Evolutionary conservation across 2,888 invertebrate genomes (phyloP).

Genomic region (Hecatera dysodea): DNA sequence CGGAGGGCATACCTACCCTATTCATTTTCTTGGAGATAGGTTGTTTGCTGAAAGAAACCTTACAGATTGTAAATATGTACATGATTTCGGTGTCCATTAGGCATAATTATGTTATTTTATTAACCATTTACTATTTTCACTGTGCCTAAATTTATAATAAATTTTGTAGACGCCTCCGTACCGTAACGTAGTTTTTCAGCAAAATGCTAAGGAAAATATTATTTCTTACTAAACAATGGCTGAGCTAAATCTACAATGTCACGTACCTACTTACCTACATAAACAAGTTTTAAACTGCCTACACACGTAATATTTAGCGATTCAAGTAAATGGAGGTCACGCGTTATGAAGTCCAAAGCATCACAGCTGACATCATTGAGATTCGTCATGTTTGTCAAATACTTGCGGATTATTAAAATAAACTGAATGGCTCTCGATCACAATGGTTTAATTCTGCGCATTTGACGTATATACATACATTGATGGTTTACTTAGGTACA

Average conservation of each 20-base stretch:
- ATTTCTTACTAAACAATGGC: neutral
- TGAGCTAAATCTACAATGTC: slow-evolving; percentile 31
- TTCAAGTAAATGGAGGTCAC: slow-evolving; percentile 48
- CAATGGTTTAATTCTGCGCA: slow-evolving; percentile 3
- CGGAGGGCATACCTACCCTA: slow-evolving; percentile 40
- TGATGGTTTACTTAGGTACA: slow-evolving; percentile 5
- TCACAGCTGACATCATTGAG: slow-evolving; percentile 30
- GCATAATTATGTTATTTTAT: neutral
- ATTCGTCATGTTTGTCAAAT: slow-evolving; percentile 37
- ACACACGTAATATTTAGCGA: slow-evolving; percentile 29
- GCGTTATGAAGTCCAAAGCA: slow-evolving; percentile 14
- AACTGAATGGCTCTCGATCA: slow-evolving; percentile 7
- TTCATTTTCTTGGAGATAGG: neutral
- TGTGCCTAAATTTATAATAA: no score
- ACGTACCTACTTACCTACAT: slow-evolving; percentile 12
- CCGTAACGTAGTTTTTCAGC: no score
- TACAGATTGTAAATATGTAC: neutral
- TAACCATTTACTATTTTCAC: neutral
- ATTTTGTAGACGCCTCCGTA: no score
- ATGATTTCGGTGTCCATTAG: neutral
- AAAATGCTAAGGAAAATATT: neutral
- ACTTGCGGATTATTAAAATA: slow-evolving; percentile 16
- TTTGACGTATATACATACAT: slow-evolving; percentile 11
- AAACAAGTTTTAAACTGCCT: slow-evolving; percentile 21
- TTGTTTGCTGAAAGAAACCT: neutral